A percentile compares a stretch with the other conserved stretches of the same genome.
phyloP scores from a whole-genome alignment of 1,140 invertebrate genomes.

The Melanaphis sacchari region DNA sequence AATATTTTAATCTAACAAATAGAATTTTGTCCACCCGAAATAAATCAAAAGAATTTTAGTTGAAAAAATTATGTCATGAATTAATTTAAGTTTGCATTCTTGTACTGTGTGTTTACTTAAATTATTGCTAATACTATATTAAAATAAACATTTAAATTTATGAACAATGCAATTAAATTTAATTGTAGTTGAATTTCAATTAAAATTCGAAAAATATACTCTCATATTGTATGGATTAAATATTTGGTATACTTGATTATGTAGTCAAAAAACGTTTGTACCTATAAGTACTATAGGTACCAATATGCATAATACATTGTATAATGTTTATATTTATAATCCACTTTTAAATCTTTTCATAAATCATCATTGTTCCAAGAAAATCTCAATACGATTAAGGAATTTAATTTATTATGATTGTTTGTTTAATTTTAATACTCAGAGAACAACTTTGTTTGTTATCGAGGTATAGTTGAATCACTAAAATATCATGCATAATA shows the following conservation, averaged over 20 bases:
- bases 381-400: neutral
- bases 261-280: neutral
- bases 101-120: neutral
- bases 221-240: neutral
- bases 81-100: neutral
- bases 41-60: too few relatives aligned
- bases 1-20: too few relatives aligned
- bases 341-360: neutral
- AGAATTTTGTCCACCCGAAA: too few relatives aligned
- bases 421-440: conserved; percentile 20
- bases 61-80: neutral
- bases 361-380: neutral
- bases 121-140: neutral
- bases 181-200: neutral
- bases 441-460: neutral
- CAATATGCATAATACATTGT: neutral
- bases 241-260: neutral
- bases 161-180: neutral
- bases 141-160: neutral
- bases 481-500: neutral
- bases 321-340: neutral
- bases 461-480: neutral
- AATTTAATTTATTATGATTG: neutral
- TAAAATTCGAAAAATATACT: neutral
- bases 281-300: neutral